Evolutionary conservation across 2,888 invertebrate genomes (phyloP).

Genomic region (Melinopterus prodromus): DNA sequence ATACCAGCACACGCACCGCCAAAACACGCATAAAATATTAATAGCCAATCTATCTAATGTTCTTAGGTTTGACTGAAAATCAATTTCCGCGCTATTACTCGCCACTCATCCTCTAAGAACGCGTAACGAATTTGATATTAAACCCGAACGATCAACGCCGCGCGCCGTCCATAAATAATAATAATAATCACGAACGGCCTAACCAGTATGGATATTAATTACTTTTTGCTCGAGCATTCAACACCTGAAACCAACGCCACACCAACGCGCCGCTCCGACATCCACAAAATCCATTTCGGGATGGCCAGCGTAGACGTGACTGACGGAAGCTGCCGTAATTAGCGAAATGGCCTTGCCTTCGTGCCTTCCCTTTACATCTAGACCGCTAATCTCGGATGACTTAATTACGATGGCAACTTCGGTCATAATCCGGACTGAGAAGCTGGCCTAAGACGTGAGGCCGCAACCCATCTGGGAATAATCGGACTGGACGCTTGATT

Average conservation of each 20-base stretch:
- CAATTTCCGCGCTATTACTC: background rate
- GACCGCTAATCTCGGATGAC: constrained; percentile 41
- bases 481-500: constrained; percentile 43
- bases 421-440: constrained; percentile 37
- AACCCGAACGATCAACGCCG: background rate
- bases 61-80: background rate
- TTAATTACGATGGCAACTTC: constrained; percentile 40
- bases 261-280: background rate
- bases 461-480: constrained; percentile 45
- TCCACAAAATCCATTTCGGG: constrained; percentile 7
- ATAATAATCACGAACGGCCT: background rate
- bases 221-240: background rate
- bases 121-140: background rate
- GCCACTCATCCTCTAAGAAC: background rate
- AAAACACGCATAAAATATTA: background rate
- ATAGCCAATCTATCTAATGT: background rate
- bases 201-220: background rate
- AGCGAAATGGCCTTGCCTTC: constrained; percentile 11
- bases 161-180: background rate
- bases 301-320: constrained; percentile 22
- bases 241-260: background rate
- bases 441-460: constrained; percentile 41
- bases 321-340: constrained; percentile 4
- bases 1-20: background rate
- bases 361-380: constrained; percentile 18